phyloP scores from a whole-genome alignment of 2,888 invertebrate species.

The Itoplectis maculator region DNA sequence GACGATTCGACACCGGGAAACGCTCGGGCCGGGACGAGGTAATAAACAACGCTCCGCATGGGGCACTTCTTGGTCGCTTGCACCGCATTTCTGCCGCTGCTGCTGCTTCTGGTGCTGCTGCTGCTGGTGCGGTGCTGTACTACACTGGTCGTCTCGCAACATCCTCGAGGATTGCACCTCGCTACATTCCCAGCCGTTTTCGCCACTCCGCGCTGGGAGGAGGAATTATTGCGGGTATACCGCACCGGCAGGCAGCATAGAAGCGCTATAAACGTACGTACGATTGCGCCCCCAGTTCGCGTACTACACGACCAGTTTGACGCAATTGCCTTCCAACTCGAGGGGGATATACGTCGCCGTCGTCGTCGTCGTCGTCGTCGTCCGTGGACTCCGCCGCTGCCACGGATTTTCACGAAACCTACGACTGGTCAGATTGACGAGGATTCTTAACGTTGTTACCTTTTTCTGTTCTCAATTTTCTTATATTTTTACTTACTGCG shows the following conservation, averaged over 20 bases:
- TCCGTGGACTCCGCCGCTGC: neutral
- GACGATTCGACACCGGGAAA: conserved; percentile 45
- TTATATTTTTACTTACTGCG: neutral
- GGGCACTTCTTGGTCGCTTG: conserved; percentile 46
- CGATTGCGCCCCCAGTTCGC: conserved; percentile 43
- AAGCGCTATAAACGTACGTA: conserved; percentile 15
- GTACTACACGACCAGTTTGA: conserved; percentile 44
- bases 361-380: neutral
- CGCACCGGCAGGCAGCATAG: conserved; percentile 30
- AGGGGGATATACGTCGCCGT: conserved; percentile 34
- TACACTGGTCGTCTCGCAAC: conserved; percentile 36
- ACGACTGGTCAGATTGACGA: conserved; percentile 24
- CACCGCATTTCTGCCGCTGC: neutral
- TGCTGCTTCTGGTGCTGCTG: neutral
- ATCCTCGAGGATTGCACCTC: conserved; percentile 55
- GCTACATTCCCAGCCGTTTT: conserved; percentile 36
- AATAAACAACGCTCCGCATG: conserved; percentile 63
- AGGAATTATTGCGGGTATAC: conserved; percentile 61
- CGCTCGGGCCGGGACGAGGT: conserved; percentile 41
- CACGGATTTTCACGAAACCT: neutral
- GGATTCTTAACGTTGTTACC: neutral
- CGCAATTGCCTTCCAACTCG: conserved; percentile 58
- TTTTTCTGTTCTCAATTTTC: neutral
- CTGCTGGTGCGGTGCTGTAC: neutral
- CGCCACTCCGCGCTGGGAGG: conserved; percentile 13